Evolutionary conservation across 53 echinoderm and acorn worm species (phyloP), one percentile per base, ranked within the genome.

Genomic region (Actinopyga echinites): DNA sequence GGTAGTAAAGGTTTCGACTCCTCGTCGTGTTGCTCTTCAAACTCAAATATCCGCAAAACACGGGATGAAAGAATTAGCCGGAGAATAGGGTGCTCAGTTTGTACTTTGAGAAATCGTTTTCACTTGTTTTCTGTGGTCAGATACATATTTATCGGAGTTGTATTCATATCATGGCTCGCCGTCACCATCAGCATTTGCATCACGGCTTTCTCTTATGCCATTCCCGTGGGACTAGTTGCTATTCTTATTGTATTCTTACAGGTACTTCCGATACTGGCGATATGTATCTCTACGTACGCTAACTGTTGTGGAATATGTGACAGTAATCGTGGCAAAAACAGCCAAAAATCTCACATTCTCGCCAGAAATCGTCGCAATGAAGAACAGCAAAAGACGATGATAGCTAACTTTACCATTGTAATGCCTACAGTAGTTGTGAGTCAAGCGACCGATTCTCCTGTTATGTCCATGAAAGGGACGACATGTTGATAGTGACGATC

Each of bases 261-360:
- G 28, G 21, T 77, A 45, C 56, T 56, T 8, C 77, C 77, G 54
- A 56, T 77, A 11, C 13, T 56, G 54, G 77, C 54, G 10, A 77
- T 77, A 23, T 53, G 55, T 21, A 32, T 77, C 56, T 55, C 77
- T 33, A 77, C 77, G 11, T 77, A 77, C 56, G 55, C 55, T 56
- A 77, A 77, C 21, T 77, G 54, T 31, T 77, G 77, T 32, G 77
- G 77, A 54, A 77, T 77, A 53, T 77, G 77, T 56, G 77, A 77
- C 21, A 17, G 25, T 32, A 26, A 26, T 29, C 77, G 77, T 32
- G 53, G 32, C 10, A 77, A 54, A 30, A 55, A 28, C 21, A 54
- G 29, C 30, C 54, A 55, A 5, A 29, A 30, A 31, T 55, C 77
- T 53, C 53, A 56, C 54, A 32, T 55, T 13, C 53, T 56, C 6